Evolutionary conservation across 2,888 invertebrate genomes (phyloP), one percentile per base, ranked within the genome.

Genomic region (Dione juno): DNA sequence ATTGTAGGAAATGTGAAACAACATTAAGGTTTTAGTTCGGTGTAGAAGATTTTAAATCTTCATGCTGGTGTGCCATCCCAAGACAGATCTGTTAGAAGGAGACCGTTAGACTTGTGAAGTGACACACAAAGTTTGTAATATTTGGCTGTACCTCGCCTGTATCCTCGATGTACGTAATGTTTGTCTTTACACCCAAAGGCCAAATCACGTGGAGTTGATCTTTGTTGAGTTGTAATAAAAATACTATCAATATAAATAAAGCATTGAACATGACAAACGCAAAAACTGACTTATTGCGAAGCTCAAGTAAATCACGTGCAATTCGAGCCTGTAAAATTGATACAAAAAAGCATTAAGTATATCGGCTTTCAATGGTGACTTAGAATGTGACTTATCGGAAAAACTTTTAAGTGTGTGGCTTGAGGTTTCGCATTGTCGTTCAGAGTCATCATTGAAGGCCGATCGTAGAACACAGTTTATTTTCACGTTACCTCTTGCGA

Each of bases 191-290:
- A 90, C 98, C 98, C 88, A 98, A 95, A 88, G 98, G 99, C 99
- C 99, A 99, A 94, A 98, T 95, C 94, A 99, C 96, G 94, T 99
- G 98, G 90, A 99, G 96, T 94, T 97, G 97, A 95, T 98, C 98
- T 96, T 99, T 99, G 95, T 99, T 98, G 94, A 99, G 96, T 96
- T 99, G 99, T 90, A 99, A 97, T 93, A 99, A 97, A 94, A 99
- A 98, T 88, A 99, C 98, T 94, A 99, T 97, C 94, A 99, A 96
- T 90, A 99, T 98, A 96, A 99, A 99, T 88, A 99, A 96, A 92
- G 99, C 98, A 96, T 99, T 99, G 95, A 99, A 97, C 99, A 99
- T 99, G 94, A 99, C 97, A 96, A 99, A 99, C 88, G 97, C 98
- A 94, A 98, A 98, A 86, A 98, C 98, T 85, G 98, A 97, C 93